These are phyloP conservation scores for Sturnira hondurensis DNA, from an alignment of 2,113 vertebrate genomes.

Conservation along the genomic window DNA sequence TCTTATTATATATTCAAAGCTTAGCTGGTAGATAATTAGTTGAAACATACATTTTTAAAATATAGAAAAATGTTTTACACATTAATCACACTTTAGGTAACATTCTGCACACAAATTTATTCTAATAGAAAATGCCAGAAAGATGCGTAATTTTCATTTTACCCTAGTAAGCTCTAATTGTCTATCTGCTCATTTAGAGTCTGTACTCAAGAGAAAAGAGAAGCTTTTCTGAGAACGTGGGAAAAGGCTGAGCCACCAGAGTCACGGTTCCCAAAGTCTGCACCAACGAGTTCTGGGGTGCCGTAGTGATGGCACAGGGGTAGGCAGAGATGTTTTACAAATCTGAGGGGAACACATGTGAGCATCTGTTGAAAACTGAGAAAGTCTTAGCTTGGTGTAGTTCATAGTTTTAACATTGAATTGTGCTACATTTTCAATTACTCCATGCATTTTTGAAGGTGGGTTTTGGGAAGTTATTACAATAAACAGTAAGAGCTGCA, in stretches of 20 bases:
- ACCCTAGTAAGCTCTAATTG: neutral
- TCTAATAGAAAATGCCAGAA: neutral
- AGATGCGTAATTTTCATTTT: neutral
- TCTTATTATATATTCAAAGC: neutral
- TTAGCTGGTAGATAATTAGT: neutral
- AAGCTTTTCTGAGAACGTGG: neutral
- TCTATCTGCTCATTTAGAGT: neutral
- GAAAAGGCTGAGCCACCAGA: neutral
- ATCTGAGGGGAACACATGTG: neutral
- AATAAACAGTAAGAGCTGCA: neutral
- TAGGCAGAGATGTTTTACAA: neutral
- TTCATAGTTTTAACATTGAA: neutral
- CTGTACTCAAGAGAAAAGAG: neutral
- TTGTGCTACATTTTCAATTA: neutral
- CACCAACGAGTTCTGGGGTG: fast-evolving
- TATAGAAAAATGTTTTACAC: neutral
- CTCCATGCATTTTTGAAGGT: neutral
- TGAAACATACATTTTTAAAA: neutral
- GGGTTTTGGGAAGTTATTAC: neutral
- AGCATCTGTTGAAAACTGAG: neutral
- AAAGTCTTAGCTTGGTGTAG: neutral
- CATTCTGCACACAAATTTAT: neutral
- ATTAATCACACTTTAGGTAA: neutral
- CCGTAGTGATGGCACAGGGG: neutral
- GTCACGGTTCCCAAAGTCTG: neutral